Base-by-base conservation (phyloP, 1,140 invertebrate species). In the Drepana arcuata region DNA sequence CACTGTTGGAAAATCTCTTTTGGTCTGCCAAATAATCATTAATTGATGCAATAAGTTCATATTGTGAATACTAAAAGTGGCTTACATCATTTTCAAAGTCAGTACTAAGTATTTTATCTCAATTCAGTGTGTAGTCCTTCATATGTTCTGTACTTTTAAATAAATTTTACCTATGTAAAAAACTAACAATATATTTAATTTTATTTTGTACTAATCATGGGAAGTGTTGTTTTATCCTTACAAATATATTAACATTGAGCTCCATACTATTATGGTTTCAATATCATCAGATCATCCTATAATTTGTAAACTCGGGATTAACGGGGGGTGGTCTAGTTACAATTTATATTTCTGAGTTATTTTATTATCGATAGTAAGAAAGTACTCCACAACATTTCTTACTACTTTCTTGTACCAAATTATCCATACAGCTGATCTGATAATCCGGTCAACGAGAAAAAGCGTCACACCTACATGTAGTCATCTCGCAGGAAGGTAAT, bases 141-240 rank as follows among this genome's bases (percentile, higher is more conserved):
- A 81, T 80, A 78, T 79, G 79, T 83, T 78, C 71, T 83, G 71
- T 82, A 83, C 74, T 83, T 83, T 82, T 83, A 78, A 79, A 78
- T 75, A 82, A 78, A 75, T 82, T 82, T 80, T 82, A 78, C 63
- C 77, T 83, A 81, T 82, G 72, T 84, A 78, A 80, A 73, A 79
- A 83, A 84, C 78, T 83, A 84, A 84, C 79, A 78, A 69, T 82
- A 83, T 81, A 83, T 84, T 83, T 83, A 81, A 79, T 83, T 84
- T 84, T 79, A 81, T 84, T 84, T 84, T 84, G 73, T 84, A 84
- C 83, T 84, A 84, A 84, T 83, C 72, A 77, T 71, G 80, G 79
- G 73, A 84, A 83, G 80, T 84, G 82, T 83, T 84, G 80, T 84
- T 83, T 82, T 84, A 81, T 82, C 80, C 79, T 83, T 83, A 83